These are phyloP conservation scores for Pogoniulus pusillus DNA, from an alignment of 2,797 vertebrate species.

Conservation along the genomic window DNA sequence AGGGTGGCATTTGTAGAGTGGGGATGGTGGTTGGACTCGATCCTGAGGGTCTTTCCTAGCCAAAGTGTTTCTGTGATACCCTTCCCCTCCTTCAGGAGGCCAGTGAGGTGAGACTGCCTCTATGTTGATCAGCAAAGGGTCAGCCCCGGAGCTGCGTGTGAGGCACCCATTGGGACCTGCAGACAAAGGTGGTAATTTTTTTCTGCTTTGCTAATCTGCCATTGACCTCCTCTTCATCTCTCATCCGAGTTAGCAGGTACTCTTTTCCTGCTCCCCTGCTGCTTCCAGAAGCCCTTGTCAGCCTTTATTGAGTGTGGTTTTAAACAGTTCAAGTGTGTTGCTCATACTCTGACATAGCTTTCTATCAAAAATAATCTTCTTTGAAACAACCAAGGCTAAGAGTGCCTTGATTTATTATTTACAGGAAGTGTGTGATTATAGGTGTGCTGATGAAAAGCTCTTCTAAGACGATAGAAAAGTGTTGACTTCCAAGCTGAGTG, in stretches of 20 bases:
- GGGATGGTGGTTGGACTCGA: too few species aligned
- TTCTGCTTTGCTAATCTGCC: background rate
- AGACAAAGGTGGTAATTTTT: background rate
- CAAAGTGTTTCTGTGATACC: too few species aligned
- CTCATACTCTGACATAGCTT: background rate
- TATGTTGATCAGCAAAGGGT: too few species aligned
- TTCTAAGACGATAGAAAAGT: background rate
- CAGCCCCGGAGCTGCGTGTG: fast-evolving
- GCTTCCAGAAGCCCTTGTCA: background rate
- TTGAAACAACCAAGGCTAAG: background rate
- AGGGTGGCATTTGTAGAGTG: too few species aligned
- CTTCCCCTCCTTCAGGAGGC: too few species aligned
- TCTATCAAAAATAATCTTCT: background rate
- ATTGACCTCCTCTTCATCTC: background rate
- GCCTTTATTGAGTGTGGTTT: background rate
- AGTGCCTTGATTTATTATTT: conserved; percentile 28
- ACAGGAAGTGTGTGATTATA: background rate
- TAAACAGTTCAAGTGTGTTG: background rate
- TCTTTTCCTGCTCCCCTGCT: background rate
- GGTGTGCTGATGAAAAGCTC: conserved; percentile 15
- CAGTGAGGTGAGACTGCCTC: too few species aligned
- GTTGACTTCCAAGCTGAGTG: background rate
- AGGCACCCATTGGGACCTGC: background rate
- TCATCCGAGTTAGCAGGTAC: background rate
- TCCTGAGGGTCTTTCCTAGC: too few species aligned